Conservation (phyloP, 2,888 invertebrate species). For the Pseudococcus longispinus region DNA sequence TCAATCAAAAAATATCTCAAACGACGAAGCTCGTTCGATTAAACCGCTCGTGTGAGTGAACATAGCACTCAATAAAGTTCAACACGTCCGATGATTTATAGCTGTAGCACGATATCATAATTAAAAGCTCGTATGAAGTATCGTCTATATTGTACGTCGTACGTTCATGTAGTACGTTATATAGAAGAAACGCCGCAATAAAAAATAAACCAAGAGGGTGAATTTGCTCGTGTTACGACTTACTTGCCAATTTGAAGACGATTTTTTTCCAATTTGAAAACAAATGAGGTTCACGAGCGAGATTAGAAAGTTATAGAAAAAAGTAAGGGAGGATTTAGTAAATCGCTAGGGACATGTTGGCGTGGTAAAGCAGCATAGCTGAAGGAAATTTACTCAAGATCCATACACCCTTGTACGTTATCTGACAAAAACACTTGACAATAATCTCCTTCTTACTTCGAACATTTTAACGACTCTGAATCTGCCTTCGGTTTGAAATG, state of each 20-base stretch:
- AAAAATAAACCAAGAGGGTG: slow-evolving; percentile 27
- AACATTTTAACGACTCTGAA: slow-evolving; percentile 23
- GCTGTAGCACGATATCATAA: neutral
- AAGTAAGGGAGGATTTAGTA: slow-evolving; percentile 38
- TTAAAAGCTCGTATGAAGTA: slow-evolving; percentile 13
- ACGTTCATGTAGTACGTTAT: neutral
- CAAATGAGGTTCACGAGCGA: slow-evolving; percentile 50
- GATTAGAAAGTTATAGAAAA: slow-evolving; percentile 48
- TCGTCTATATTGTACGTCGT: neutral
- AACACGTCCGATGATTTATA: slow-evolving; percentile 22
- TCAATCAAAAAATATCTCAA: neutral
- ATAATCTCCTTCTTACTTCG: slow-evolving; percentile 19
- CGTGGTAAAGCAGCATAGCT: slow-evolving; percentile 24
- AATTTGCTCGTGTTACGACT: slow-evolving; percentile 44
- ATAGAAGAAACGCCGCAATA: neutral
- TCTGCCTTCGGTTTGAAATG: neutral
- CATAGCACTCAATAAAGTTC: slow-evolving; percentile 2
- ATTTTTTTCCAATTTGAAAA: slow-evolving; percentile 56
- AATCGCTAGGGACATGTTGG: slow-evolving; percentile 45
- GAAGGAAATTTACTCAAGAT: slow-evolving; percentile 23
- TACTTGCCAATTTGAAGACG: slow-evolving; percentile 53
- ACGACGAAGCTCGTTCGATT: neutral
- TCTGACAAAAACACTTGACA: slow-evolving; percentile 52
- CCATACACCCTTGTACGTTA: slow-evolving; percentile 29
- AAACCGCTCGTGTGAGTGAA: neutral